Evolutionary conservation across 2,113 vertebrate genomes (phyloP).

Genomic region (Dasyurus viverrinus): DNA sequence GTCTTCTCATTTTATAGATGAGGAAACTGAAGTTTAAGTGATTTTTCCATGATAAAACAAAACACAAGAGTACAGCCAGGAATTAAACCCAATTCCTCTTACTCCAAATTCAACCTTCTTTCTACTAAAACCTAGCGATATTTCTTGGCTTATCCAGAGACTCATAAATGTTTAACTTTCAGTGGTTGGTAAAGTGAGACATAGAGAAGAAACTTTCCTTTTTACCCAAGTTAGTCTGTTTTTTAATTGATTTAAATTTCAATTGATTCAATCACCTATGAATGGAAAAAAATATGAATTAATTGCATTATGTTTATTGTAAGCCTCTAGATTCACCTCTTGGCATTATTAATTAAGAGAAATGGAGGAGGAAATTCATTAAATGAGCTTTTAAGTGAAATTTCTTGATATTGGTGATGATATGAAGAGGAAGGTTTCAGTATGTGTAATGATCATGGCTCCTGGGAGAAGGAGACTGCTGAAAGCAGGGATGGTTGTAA

Average conservation of each 20-base stretch:
- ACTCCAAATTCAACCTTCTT: not conserved
- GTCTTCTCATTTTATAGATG: not conserved
- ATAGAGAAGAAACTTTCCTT: conserved; percentile 36
- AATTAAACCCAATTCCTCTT: not conserved
- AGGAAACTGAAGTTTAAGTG: not conserved
- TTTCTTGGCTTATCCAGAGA: conserved; percentile 51
- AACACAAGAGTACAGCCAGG: not conserved
- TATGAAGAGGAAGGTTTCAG: not conserved
- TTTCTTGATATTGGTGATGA: not conserved
- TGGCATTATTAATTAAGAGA: conserved; percentile 8
- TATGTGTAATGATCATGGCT: not conserved
- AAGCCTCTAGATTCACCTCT: conserved; percentile 31
- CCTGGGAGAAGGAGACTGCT: not conserved
- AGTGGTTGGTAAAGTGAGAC: conserved; percentile 33
- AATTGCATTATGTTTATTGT: conserved; percentile 2
- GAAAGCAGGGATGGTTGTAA: not conserved
- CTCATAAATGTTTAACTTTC: conserved; percentile 3
- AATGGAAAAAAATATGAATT: not conserved
- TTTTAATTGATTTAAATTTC: not conserved
- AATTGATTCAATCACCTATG: not conserved
- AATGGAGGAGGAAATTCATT: conserved; percentile 18
- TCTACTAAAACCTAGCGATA: not conserved
- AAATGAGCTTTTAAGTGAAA: not conserved
- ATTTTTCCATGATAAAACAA: not conserved
- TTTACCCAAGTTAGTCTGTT: not conserved